Conservation (phyloP, 2,113 vertebrate species). For the Ovibos moschatus region DNA sequence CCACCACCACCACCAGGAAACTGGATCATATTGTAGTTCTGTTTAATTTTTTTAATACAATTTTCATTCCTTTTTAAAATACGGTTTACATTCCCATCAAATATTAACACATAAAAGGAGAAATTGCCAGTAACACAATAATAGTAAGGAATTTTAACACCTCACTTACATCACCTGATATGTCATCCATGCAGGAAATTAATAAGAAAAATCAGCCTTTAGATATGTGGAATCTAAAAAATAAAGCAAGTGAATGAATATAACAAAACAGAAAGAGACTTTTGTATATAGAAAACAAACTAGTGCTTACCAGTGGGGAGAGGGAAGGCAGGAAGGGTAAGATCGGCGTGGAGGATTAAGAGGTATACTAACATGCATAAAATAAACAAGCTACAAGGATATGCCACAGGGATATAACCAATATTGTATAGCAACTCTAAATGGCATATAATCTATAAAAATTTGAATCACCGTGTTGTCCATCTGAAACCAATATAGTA, state of each 20-base stretch:
- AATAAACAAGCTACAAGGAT: neutral
- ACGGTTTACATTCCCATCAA: neutral
- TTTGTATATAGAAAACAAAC: neutral
- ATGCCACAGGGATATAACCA: neutral
- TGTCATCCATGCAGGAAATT: neutral
- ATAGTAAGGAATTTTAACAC: neutral
- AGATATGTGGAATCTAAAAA: neutral
- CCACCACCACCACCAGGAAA: neutral
- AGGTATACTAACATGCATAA: neutral
- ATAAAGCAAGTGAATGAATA: neutral
- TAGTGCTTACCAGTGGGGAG: neutral
- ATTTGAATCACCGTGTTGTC: neutral
- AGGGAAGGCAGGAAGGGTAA: neutral
- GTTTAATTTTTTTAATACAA: neutral
- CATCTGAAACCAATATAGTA: neutral
- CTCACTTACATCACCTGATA: neutral
- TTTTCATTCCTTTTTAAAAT: neutral
- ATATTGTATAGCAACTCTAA: neutral
- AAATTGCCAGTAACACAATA: neutral
- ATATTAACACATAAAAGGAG: neutral
- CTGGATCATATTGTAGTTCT: neutral
- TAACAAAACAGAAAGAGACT: neutral
- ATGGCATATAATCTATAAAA: neutral
- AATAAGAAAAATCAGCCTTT: neutral
- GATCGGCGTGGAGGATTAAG: neutral